These are phyloP conservation scores for Phalacrocorax aristotelis DNA, from an alignment of 2,113 vertebrate genomes.

Conservation along the genomic window DNA sequence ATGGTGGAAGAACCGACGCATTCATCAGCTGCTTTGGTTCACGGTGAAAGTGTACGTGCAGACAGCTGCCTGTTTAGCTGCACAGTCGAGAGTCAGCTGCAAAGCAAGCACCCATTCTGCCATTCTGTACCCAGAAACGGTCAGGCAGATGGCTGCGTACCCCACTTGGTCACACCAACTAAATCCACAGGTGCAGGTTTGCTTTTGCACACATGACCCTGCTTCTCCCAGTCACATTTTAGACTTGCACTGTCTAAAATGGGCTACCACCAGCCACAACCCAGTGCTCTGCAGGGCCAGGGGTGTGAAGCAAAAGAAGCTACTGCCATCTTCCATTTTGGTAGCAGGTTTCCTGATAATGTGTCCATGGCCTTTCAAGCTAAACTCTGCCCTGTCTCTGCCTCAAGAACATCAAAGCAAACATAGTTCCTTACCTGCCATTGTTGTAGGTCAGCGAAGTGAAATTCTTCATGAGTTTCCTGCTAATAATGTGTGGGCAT, in stretches of 20 bases:
- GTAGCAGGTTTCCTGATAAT: background rate
- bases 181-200: background rate
- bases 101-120: background rate
- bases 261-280: background rate
- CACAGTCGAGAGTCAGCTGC: background rate
- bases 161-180: accelerated
- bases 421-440: conserved; percentile 65
- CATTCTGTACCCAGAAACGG: background rate
- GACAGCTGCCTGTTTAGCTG: background rate
- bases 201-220: background rate
- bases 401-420: background rate
- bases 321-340: background rate
- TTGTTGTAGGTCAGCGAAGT: conserved; percentile 73
- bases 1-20: background rate
- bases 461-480: conserved; percentile 78
- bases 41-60: accelerated
- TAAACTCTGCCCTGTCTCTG: background rate
- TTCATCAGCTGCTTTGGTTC: background rate
- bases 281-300: background rate
- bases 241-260: background rate
- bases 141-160: background rate
- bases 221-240: background rate
- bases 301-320: background rate
- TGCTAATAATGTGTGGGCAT: conserved; percentile 71
- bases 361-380: background rate